Evolutionary conservation across 1,140 invertebrate genomes (phyloP).

Genomic region (Meloidogyne exigua): DNA sequence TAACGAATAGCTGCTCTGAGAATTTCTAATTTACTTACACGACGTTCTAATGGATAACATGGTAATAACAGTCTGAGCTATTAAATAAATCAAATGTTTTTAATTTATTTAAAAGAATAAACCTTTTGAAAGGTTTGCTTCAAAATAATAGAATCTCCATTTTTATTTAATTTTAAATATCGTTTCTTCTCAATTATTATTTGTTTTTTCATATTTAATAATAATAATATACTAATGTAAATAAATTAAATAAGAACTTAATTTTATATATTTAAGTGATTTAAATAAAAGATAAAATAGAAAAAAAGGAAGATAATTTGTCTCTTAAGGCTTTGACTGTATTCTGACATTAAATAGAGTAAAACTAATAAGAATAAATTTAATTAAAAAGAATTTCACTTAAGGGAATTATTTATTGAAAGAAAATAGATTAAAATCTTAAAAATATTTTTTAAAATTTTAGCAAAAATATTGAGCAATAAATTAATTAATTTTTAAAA

Average conservation of each 20-base stretch:
- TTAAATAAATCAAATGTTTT: background rate
- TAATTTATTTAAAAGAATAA: background rate
- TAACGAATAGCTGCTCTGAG: constrained; percentile 16
- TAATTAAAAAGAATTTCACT: too few species aligned
- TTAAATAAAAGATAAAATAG: background rate
- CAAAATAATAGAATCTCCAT: background rate
- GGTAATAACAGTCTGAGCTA: constrained; percentile 10
- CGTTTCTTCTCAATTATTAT: background rate
- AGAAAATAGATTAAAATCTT: too few species aligned
- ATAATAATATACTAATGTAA: too few species aligned
- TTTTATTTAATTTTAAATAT: background rate
- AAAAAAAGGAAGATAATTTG: background rate
- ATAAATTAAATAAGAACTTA: too few species aligned
- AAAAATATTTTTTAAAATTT: too few species aligned
- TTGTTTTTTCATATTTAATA: background rate
- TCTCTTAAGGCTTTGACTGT: background rate
- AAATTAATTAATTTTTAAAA: too few species aligned
- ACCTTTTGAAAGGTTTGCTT: background rate
- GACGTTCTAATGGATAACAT: constrained; percentile 9
- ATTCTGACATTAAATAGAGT: background rate
- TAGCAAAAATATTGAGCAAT: too few species aligned
- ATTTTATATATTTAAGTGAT: background rate
- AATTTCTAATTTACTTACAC: constrained; percentile 16
- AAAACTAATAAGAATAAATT: background rate
- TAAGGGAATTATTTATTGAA: too few species aligned